Percentiles rank a stretch among this genome's conserved stretches.
These are phyloP conservation scores for Tragelaphus scriptus DNA, from an alignment of 2,113 vertebrate genomes.

Conservation along the genomic window DNA sequence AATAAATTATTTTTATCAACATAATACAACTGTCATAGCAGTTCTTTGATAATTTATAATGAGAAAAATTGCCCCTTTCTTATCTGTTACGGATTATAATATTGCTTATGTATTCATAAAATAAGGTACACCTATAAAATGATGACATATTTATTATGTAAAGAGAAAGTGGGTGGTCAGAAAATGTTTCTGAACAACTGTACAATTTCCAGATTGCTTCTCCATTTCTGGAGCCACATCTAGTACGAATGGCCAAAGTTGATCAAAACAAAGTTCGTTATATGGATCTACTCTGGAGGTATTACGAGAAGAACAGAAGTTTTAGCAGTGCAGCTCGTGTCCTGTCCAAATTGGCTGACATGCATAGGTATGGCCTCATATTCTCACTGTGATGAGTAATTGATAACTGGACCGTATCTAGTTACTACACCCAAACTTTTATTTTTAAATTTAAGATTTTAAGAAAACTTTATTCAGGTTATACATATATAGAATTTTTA, in stretches of 20 bases:
- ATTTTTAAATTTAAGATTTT: background rate
- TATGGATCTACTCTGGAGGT: constrained; percentile 97
- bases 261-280: constrained; percentile 97
- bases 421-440: background rate
- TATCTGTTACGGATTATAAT: background rate
- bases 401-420: background rate
- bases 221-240: constrained; percentile 93
- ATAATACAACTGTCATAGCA: background rate
- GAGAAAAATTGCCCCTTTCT: background rate
- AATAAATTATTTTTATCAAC: background rate
- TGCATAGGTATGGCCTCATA: constrained; percentile 88
- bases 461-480: background rate
- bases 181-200: constrained; percentile 6
- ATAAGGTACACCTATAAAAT: background rate
- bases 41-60: background rate
- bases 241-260: constrained; percentile 94
- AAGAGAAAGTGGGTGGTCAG: background rate
- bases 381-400: background rate
- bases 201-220: constrained; percentile 88
- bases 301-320: constrained; percentile 95
- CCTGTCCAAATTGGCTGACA: constrained; percentile 92
- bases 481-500: background rate
- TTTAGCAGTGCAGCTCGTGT: constrained; percentile 95
- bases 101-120: background rate
- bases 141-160: background rate